These are phyloP conservation scores for Gasterosteus nipponicus DNA, from an alignment of 2,113 vertebrate genomes.

Conservation along the genomic window DNA sequence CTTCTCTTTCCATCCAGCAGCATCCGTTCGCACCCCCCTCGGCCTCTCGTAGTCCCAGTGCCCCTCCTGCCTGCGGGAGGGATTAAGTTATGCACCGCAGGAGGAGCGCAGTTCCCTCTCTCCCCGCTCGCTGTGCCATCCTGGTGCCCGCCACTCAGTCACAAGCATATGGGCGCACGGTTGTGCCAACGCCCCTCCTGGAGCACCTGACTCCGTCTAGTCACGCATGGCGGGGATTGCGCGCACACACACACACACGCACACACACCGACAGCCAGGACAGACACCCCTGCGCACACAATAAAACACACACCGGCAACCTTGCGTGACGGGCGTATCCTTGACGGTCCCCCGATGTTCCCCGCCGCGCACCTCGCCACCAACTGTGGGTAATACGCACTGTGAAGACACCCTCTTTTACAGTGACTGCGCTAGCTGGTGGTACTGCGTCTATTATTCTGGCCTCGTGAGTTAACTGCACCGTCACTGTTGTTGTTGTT, in stretches of 20 bases:
- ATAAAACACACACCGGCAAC: conserved; percentile 44
- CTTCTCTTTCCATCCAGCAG: conserved; percentile 31
- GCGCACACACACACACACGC: conserved; percentile 29
- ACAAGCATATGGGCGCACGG: conserved; percentile 63
- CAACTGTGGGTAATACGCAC: conserved; percentile 53
- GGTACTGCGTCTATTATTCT: conserved; percentile 41
- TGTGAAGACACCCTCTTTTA: conserved; percentile 45
- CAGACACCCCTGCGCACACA: conserved; percentile 30
- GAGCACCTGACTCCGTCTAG: conserved; percentile 74
- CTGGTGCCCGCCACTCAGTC: conserved; percentile 57
- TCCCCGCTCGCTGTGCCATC: conserved; percentile 47
- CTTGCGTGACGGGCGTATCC: conserved; percentile 76
- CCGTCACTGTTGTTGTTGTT: conserved; percentile 23
- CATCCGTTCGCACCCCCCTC: conserved; percentile 50
- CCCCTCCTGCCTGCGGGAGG: conserved; percentile 58
- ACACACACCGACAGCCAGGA: conserved; percentile 28
- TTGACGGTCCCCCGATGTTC: conserved; percentile 66
- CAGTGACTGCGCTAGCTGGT: conserved; percentile 21
- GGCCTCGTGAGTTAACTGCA: conserved; percentile 28
- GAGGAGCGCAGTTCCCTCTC: conserved; percentile 38
- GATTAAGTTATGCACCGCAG: conserved; percentile 68
- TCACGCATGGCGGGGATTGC: conserved; percentile 55
- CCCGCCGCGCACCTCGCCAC: conserved; percentile 51
- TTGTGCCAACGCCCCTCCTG: conserved; percentile 67
- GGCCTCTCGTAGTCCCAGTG: conserved; percentile 36